Conservation (phyloP, 1,140 invertebrate species). For the Globodera rostochiensis region DNA sequence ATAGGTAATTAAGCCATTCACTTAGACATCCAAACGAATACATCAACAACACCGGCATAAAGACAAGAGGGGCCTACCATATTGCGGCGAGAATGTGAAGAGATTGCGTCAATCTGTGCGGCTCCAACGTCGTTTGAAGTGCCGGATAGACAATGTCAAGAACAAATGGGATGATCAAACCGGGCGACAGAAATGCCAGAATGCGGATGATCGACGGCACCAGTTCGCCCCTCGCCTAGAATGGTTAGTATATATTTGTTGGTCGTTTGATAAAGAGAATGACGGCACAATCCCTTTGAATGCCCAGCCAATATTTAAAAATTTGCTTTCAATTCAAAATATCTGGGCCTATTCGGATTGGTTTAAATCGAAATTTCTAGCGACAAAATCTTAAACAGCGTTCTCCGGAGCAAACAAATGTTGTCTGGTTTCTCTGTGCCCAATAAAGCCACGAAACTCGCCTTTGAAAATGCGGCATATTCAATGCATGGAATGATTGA, state of each 20-base stretch:
- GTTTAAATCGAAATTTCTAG: no score
- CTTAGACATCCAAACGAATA: no score
- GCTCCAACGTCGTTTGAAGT: slow-evolving; percentile 82
- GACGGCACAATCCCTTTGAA: no score
- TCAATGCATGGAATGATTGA: slow-evolving; percentile 74
- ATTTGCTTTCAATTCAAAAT: no score
- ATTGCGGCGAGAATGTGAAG: slow-evolving; percentile 46
- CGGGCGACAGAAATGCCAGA: slow-evolving; percentile 78
- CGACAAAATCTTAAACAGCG: no score
- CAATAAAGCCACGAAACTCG: slow-evolving; percentile 30
- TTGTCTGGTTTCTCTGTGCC: no score
- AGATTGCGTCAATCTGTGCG: slow-evolving; percentile 72
- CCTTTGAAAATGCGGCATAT: slow-evolving; percentile 78
- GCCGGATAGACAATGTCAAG: slow-evolving; percentile 79
- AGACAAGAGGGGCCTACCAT: neutral
- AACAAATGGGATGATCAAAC: slow-evolving; percentile 79
- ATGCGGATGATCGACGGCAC: slow-evolving; percentile 75
- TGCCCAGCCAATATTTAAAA: no score
- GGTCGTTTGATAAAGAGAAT: neutral
- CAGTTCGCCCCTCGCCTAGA: slow-evolving; percentile 70
- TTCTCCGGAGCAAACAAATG: no score
- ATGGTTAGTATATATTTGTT: neutral
- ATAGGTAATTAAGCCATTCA: no score
- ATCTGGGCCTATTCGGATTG: no score
- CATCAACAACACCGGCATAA: no score